Base-by-base conservation (phyloP, 2,113 vertebrate genomes). In the Rhegmatorhina hoffmannsi region DNA sequence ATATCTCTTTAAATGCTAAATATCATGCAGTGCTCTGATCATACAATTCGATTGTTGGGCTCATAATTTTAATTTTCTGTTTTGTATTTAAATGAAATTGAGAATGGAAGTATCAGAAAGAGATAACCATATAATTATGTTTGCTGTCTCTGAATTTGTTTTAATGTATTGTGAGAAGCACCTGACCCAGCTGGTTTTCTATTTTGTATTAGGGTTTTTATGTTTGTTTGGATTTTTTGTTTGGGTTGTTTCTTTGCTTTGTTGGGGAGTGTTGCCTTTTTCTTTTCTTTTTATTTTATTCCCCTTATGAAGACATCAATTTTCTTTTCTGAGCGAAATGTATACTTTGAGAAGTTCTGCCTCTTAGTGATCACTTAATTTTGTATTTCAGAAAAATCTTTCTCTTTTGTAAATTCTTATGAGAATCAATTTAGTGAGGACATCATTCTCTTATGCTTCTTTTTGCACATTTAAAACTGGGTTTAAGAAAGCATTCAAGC, bases 1-100 rank as follows among this genome's bases (percentile, higher is more conserved):
- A 58, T 84, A 66, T 36, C 3, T 77, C 29, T 94, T 90, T 73
- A 91, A 74, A 94, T 83, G 76, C 85, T 59, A 91, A 90, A 59
- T 84, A 56, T 63, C 49, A 78, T 73, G 19, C 29, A 64, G 12
- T 73, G 13, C n/a, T 82, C n/a, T 79, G 56, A 44, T 69, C 87
- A 81, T 38, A 56, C 7, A 66, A n/a, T 24, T 73, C 34, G 20
- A 84, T 13, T 50, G 29, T 46, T 87, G 0, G 58, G 7, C 8
- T 88, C 81, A 58, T 17, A 59, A 78, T 84, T 49, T 85, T 78
- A 4, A 31, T 81, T 85, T 85, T 56, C 9, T 87, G 18, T 15
- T 91, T 77, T 21, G 17, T 84, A 44, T 75, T 94, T 75, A 74
- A 91, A 72, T 55, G 49, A 29, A 68, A 88, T 10, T 72, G 64